phyloP scores from a whole-genome alignment of 2,888 invertebrate species.

The Papilio elwesi region DNA sequence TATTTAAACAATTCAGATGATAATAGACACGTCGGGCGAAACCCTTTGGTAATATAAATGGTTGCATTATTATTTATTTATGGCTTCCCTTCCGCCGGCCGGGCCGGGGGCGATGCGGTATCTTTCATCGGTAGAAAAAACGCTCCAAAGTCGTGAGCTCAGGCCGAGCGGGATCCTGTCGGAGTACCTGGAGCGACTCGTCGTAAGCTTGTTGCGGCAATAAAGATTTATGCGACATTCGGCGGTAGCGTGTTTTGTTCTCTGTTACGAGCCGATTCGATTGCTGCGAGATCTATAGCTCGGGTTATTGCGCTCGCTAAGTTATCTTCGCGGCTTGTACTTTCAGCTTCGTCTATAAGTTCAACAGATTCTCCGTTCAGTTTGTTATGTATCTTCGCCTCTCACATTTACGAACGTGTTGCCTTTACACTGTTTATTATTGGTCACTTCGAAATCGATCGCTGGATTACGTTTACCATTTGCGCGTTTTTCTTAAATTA shows the following conservation, averaged over 20 bases:
- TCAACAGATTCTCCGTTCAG: conserved; percentile 64
- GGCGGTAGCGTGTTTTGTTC: conserved; percentile 83
- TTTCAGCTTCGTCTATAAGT: conserved; percentile 71
- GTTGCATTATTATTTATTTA: conserved; percentile 85
- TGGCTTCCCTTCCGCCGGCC: conserved; percentile 78
- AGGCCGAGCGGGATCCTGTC: conserved; percentile 77
- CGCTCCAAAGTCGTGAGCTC: conserved; percentile 80
- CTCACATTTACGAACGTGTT: conserved; percentile 61
- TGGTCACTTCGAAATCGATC: neutral
- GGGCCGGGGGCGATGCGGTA: conserved; percentile 77
- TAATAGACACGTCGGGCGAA: conserved; percentile 83
- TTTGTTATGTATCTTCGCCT: conserved; percentile 77
- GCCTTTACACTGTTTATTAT: conserved; percentile 7
- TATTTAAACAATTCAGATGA: conserved; percentile 84
- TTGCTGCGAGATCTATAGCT: conserved; percentile 81
- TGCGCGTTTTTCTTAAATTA: conserved; percentile 40
- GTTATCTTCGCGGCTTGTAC: conserved; percentile 74
- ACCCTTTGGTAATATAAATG: conserved; percentile 85
- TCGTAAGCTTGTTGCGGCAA: conserved; percentile 83
- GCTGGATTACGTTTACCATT: conserved; percentile 56
- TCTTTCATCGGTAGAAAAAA: conserved; percentile 84
- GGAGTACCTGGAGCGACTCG: conserved; percentile 78
- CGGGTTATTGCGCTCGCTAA: conserved; percentile 79
- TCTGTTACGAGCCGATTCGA: conserved; percentile 81
- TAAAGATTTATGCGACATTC: conserved; percentile 84